Evolutionary conservation across 1,140 invertebrate genomes (phyloP), one percentile per base, ranked within the genome.

Genomic region (Anoplolepis gracilipes): DNA sequence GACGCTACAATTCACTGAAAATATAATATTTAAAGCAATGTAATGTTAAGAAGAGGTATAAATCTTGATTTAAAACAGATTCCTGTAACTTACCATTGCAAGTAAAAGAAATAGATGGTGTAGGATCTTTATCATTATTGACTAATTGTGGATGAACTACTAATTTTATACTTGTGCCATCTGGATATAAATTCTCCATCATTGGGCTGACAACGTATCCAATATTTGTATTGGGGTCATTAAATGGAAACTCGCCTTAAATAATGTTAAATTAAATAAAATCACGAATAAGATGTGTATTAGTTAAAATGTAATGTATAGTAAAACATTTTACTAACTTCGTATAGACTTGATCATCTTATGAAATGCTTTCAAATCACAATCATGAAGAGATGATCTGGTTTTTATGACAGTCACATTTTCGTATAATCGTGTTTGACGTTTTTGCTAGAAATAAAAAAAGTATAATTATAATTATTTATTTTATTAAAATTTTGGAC

Each of bases 121-220:
- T 65, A 11, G 90, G 93, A 86, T 95, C 94, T 73, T 93, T 92
- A 85, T 94, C 94, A 61, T 94, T 95, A 36, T 94, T 94, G 64
- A 95, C 95, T 61, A 96, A 94, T 88, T 96, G 95, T 10, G 97
- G 97, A 95, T 98, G 96, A 76, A 99, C 97, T 90, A 97, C 96
- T 75, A 99, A 95, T 95, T 98, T 98, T 78, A 98, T 97, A 92
- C 98, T 98, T 13, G 97, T 97, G 85, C 97, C 97, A 86, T 97
- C 96, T 59, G 96, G 96, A 92, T 97, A 97, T 84, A 96, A 96
- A 92, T 96, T 97, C 88, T 98, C 97, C 82, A 98, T 97, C 91
- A 97, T 97, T 2, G 97, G 97, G 89, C 98, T 98, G 67, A 98
- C 96, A 62, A 98, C 96, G 87, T 98, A 96, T 3, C 98, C 98